Evolutionary conservation across 2,797 vertebrate genomes (phyloP), one percentile per base, ranked within the genome.

Genomic region (Furcifer pardalis): DNA sequence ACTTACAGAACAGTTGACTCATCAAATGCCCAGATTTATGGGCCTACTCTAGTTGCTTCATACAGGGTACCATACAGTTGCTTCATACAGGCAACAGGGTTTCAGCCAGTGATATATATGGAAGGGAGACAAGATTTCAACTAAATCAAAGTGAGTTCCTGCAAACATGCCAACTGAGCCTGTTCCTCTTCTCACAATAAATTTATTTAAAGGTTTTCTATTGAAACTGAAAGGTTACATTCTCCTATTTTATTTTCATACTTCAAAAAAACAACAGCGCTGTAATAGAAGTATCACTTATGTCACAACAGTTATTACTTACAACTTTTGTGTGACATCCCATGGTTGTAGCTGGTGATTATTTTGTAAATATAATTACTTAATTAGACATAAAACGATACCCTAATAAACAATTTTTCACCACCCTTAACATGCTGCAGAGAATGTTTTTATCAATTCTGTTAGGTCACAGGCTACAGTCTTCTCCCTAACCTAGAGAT

Each of bases 381-480:
- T 95, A 94, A 95, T 95, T 95, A 96, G 93, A 94, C 95, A 94
- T 94, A 95, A 86, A 95, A 95, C 91, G 92, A 80, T 94, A 95
- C 91, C 83, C 78, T 96, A 97, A 96, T 96, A 97, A 97, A 96
- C 95, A 96, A 96, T 97, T 97, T 97, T 96, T 96, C 96, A 96
- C 94, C 95, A 93, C 94, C 92, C 88, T 95, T 94, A 83, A 89
- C 87, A 87, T n/a, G 86, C 87, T 3, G 65, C 78, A 82, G 71
- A 62, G 30, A 3, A 88, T 52, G 19, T 3, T 40, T 89, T 91
- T 94, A 21, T 89, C 91, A 86, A 25, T 37, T 71, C n/a, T 42
- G 25, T 25, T 71, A 71, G 23, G 68, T 68, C 66, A 71, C 68
- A 71, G 68, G 68, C 35, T 65, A 35, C 21, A 56, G 52, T 19